These are phyloP conservation scores for Pandion haliaetus DNA, from an alignment of 2,113 vertebrate genomes.

Conservation along the genomic window DNA sequence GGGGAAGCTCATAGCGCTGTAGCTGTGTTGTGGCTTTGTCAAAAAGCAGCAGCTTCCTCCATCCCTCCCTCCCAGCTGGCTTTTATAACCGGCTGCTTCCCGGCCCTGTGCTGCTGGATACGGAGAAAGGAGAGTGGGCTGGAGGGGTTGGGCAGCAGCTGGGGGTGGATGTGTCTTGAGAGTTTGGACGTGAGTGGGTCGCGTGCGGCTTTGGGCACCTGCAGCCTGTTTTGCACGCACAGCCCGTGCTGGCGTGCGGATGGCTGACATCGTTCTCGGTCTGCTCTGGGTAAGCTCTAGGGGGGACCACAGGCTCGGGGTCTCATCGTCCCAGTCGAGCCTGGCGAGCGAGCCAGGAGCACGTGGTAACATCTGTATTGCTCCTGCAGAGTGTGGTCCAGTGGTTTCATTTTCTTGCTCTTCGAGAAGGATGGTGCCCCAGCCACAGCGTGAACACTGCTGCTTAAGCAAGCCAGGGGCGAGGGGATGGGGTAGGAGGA, in stretches of 20 bases:
- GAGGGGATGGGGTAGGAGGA: background rate
- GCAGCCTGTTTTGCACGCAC: background rate
- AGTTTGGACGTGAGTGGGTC: background rate
- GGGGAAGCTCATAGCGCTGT: background rate
- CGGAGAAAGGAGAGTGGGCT: background rate
- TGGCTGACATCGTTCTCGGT: rapidly evolving
- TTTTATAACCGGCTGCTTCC: background rate
- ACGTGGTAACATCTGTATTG: rapidly evolving
- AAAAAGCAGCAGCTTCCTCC: background rate
- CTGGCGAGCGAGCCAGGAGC: rapidly evolving
- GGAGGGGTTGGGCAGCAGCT: background rate
- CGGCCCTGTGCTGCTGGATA: background rate
- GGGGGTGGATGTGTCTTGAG: background rate
- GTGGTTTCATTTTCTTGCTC: background rate
- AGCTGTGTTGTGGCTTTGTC: background rate
- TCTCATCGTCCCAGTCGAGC: rapidly evolving
- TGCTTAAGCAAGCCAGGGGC: rapidly evolving
- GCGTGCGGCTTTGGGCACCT: rapidly evolving
- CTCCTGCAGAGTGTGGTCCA: rapidly evolving
- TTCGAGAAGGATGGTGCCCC: rapidly evolving
- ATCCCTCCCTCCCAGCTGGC: background rate
- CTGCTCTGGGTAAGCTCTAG: background rate
- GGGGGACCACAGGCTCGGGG: no score
- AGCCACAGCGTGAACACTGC: rapidly evolving
- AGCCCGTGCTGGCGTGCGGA: rapidly evolving